phyloP scores from a whole-genome alignment of 37 sponge, comb jelly and placozoan genomes.

The Hexactinellida sp. region DNA sequence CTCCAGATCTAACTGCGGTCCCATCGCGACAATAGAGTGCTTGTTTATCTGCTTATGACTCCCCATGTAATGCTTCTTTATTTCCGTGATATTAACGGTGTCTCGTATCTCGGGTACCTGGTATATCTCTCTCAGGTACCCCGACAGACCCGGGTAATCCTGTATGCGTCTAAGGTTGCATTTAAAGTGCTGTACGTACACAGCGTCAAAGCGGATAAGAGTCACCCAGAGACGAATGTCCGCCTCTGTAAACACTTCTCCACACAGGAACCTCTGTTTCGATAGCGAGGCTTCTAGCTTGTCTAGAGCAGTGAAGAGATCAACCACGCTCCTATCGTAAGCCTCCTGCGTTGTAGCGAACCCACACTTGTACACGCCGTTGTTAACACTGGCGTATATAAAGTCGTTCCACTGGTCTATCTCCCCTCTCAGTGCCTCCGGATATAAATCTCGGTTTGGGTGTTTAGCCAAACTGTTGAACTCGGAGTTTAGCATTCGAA shows the following conservation, averaged over 20 bases:
- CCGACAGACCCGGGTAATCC: slow-evolving; percentile 82
- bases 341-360: slow-evolving; percentile 81
- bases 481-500: slow-evolving; percentile 73
- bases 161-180: slow-evolving; percentile 78
- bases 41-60: slow-evolving; percentile 50
- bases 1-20: slow-evolving; percentile 68
- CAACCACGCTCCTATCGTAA: slow-evolving; percentile 62
- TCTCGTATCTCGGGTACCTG: slow-evolving; percentile 63
- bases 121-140: slow-evolving; percentile 76
- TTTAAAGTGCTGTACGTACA: slow-evolving; percentile 89
- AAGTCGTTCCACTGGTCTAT: slow-evolving; percentile 72
- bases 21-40: slow-evolving; percentile 68
- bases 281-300: slow-evolving; percentile 63
- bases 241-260: slow-evolving; percentile 68
- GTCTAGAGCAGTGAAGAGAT: slow-evolving; percentile 68
- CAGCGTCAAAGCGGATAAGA: slow-evolving; percentile 73
- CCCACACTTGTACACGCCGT: slow-evolving; percentile 76
- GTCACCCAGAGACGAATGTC: slow-evolving; percentile 79
- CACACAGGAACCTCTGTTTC: slow-evolving; percentile 59
- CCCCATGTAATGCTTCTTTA: slow-evolving; percentile 73
- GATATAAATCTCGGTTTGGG: slow-evolving; percentile 74
- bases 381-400: slow-evolving; percentile 70
- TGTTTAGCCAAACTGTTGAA: slow-evolving; percentile 60
- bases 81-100: slow-evolving; percentile 59
- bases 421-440: slow-evolving; percentile 39